A percentile compares a stretch with the other conserved stretches of the same genome.
Evolutionary conservation across 2,113 vertebrate species (phyloP).

Genomic region (Phaetusa simplex): DNA sequence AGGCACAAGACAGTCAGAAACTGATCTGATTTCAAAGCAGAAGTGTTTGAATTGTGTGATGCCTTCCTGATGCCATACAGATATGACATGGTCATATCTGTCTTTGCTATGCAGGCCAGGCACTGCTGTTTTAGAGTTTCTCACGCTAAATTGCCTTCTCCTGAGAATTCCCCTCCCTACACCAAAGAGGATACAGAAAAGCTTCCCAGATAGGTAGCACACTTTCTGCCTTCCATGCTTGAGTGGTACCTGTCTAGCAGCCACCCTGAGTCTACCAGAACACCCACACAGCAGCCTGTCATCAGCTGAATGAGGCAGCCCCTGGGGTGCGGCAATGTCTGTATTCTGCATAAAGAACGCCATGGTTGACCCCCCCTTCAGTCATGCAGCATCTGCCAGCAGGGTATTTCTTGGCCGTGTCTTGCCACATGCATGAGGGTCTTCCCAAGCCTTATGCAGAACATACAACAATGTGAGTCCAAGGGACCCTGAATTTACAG

Average conservation of each 20-base stretch:
- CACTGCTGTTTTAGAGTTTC: background rate
- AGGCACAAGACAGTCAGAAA: background rate
- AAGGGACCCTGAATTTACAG: background rate
- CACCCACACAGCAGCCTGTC: background rate
- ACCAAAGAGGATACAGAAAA: background rate
- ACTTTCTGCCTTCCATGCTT: background rate
- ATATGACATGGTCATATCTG: background rate
- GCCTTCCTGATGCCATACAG: background rate
- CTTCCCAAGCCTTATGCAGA: background rate
- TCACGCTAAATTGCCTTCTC: background rate
- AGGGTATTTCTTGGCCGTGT: background rate
- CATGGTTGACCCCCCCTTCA: background rate
- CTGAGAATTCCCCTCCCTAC: background rate
- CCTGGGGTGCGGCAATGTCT: background rate
- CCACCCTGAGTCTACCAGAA: background rate
- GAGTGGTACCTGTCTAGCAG: background rate
- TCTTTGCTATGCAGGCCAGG: background rate
- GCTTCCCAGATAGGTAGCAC: background rate
- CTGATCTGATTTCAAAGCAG: background rate
- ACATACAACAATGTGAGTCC: background rate
- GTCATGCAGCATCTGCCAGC: background rate
- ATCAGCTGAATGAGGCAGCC: background rate
- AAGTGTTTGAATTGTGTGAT: background rate
- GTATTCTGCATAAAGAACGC: accelerated
- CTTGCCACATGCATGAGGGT: background rate